A percentile compares a stretch with the other conserved stretches of the same genome.
Conservation (phyloP, 2,797 vertebrate genomes). For the Tympanoctomys barrerae region DNA sequence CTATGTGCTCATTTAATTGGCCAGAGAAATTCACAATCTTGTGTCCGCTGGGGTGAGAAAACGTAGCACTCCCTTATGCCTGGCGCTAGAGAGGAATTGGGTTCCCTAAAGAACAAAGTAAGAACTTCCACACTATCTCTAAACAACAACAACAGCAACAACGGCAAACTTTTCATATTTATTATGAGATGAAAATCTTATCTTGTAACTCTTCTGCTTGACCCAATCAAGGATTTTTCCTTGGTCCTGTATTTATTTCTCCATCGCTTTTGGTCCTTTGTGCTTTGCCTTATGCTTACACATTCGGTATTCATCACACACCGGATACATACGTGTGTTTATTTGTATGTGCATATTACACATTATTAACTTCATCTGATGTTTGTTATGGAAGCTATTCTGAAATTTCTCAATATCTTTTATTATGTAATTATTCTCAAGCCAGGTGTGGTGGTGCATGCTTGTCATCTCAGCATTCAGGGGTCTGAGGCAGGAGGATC, state of each 20-base stretch:
- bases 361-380: background rate
- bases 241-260: background rate
- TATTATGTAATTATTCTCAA: background rate
- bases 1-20: background rate
- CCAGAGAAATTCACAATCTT: background rate
- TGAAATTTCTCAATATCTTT: conserved; percentile 2
- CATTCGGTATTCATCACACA: background rate
- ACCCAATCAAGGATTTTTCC: background rate
- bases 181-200: background rate
- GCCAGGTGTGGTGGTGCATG: no score
- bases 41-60: background rate
- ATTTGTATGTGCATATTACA: background rate
- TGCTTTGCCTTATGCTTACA: background rate
- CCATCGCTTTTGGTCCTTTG: background rate
- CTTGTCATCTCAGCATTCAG: no score
- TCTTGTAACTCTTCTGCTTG: background rate
- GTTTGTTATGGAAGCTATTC: conserved; percentile 31
- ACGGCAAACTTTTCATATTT: background rate
- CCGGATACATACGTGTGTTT: background rate
- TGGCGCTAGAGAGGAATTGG: background rate
- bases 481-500: no score
- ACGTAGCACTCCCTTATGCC: background rate
- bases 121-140: background rate
- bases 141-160: background rate
- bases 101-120: background rate